Conservation (phyloP, 2,113 vertebrate genomes). For the Pagrus major region DNA sequence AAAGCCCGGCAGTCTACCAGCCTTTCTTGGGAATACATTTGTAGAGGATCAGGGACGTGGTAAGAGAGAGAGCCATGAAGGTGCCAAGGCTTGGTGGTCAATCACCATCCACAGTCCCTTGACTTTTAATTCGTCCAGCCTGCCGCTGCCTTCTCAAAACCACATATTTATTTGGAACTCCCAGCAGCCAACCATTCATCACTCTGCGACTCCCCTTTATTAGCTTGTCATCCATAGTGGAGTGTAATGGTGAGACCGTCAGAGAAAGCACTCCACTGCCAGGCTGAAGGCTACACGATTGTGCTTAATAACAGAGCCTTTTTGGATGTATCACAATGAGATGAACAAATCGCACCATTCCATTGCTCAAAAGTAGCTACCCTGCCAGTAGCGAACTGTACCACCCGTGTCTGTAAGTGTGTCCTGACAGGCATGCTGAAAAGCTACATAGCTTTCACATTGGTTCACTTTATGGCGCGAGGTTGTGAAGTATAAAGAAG, state of each 20-base stretch:
- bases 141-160: conserved; percentile 50
- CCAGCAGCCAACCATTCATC: conserved; percentile 62
- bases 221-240: conserved; percentile 55
- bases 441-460: conserved; percentile 29
- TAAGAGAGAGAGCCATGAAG: conserved; percentile 30
- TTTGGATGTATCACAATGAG: not conserved
- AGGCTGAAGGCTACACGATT: conserved; percentile 21
- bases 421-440: conserved; percentile 54
- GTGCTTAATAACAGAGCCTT: conserved; percentile 3
- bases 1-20: conserved; percentile 16
- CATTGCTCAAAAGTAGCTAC: not conserved
- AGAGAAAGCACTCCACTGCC: conserved; percentile 19
- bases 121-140: conserved; percentile 48
- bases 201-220: conserved; percentile 58
- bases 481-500: conserved; percentile 62
- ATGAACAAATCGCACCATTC: conserved; percentile 18
- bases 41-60: conserved; percentile 25
- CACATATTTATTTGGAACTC: conserved; percentile 64
- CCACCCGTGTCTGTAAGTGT: conserved; percentile 25
- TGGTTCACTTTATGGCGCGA: conserved; percentile 47
- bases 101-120: conserved; percentile 44
- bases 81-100: conserved; percentile 52
- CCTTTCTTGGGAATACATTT: conserved; percentile 36
- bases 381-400: conserved; percentile 33
- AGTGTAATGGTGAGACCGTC: conserved; percentile 44